These are phyloP conservation scores for Dicentrarchus labrax DNA, from an alignment of 2,113 vertebrate species.

Conservation along the genomic window DNA sequence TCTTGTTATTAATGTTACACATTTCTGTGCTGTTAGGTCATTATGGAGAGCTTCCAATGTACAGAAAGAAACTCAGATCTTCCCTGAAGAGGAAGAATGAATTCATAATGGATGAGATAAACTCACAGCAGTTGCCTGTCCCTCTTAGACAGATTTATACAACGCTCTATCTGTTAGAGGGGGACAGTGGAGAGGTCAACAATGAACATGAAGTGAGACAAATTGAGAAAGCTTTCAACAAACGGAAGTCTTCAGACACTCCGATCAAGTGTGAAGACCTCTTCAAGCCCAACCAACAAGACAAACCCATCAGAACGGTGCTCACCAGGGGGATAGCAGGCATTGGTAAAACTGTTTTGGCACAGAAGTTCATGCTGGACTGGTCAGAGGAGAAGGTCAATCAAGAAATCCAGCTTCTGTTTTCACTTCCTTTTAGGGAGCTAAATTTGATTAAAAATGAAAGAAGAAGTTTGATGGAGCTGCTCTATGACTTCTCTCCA, in stretches of 20 bases:
- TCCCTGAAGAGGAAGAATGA: background rate
- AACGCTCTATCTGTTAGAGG: conserved; percentile 36
- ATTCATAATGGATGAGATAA: background rate
- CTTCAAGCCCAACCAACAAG: conserved; percentile 18
- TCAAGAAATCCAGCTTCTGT: too few species aligned
- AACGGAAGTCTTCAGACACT: background rate
- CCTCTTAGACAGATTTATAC: conserved; percentile 51
- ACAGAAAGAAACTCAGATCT: background rate
- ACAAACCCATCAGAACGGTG: conserved; percentile 6
- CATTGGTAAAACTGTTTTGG: conserved; percentile 48
- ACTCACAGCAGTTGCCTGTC: background rate
- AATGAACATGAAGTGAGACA: conserved; percentile 40
- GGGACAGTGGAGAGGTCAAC: conserved; percentile 21
- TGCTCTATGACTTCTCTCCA: conserved; percentile 13
- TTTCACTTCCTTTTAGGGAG: too few species aligned
- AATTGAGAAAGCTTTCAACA: conserved; percentile 14
- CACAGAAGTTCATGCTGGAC: too few species aligned
- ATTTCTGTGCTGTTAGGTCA: conserved; percentile 1
- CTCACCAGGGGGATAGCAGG: conserved; percentile 45
- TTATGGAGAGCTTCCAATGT: background rate
- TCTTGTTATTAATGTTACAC: background rate
- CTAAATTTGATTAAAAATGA: too few species aligned
- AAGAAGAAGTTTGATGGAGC: too few species aligned
- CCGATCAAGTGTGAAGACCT: conserved; percentile 4
- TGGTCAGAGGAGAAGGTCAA: too few species aligned